Percentiles rank a stretch among this genome's conserved stretches.
These are phyloP conservation scores for Calameuta idolon DNA, from an alignment of 2,888 invertebrate genomes.

Conservation along the genomic window DNA sequence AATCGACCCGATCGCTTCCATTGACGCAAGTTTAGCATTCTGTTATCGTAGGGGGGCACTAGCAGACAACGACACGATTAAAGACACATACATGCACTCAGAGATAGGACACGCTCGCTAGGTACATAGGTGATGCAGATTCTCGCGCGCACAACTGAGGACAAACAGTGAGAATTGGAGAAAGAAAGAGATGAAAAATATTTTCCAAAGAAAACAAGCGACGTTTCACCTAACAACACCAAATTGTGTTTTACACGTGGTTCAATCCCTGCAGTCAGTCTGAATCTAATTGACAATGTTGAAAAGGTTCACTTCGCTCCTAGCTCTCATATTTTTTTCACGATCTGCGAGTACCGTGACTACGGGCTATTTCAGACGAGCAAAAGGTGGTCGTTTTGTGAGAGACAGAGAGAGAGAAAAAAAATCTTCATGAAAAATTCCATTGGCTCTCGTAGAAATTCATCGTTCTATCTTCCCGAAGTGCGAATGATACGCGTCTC, in stretches of 20 bases:
- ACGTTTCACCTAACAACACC: background rate
- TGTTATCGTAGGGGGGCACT: background rate
- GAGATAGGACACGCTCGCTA: background rate
- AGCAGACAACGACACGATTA: background rate
- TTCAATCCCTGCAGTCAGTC: constrained; percentile 66
- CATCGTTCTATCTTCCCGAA: background rate
- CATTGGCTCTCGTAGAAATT: background rate
- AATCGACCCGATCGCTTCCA: background rate
- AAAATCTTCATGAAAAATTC: background rate
- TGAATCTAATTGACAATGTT: constrained; percentile 68
- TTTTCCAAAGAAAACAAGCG: background rate
- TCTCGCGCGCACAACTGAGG: constrained; percentile 32
- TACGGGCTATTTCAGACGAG: background rate
- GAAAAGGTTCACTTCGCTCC: constrained; percentile 54
- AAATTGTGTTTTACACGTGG: constrained; percentile 39
- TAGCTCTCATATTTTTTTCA: constrained; percentile 22
- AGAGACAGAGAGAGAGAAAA: background rate
- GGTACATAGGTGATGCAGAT: background rate
- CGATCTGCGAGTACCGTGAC: background rate
- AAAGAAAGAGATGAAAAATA: background rate
- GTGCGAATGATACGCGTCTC: background rate
- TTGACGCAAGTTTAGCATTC: background rate
- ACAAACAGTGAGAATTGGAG: constrained; percentile 47
- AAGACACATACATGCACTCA: background rate
- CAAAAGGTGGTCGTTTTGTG: background rate